Evolutionary conservation across 2,113 vertebrate species (phyloP), one percentile per base, ranked within the genome.

Genomic region (Cavia aperea): DNA sequence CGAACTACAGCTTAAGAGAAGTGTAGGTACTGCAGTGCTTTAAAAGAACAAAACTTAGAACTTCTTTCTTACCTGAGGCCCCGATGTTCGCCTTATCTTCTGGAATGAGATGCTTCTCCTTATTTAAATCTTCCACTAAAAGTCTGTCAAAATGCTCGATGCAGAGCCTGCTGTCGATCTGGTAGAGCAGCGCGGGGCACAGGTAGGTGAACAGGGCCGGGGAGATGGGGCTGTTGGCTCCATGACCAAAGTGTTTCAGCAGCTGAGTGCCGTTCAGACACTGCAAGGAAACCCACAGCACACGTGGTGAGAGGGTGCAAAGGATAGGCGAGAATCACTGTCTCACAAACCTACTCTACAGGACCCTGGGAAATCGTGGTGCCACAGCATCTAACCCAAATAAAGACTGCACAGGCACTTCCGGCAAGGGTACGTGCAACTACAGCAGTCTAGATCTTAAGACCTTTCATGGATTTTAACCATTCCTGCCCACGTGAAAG

Each of bases 101-200:
- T 90, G 92, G 0, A 62, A 97, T 95, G 24, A 94, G 86, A 73
- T 95, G 96, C 97, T 97, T 98, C 94, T 96, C 97, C 94, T 97
- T 96, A 81, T 91, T 94, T 77, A 98, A 81, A 93, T 98, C 97
- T 97, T 98, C 98, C 79, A 98, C 97, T 58, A 98, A 96, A 96
- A 98, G 97, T 84, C 98, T 98, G 94, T 98, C 98, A 93, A 98
- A 98, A 97, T 99, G 99, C 36, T 97, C 98, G 97, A 99, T 99
- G 96, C 99, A 99, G 93, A 99, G 97, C 13, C 99, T 98, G 70
- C 98, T 98, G 95, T 99, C 99, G 56, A 99, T 99, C 95, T 99
- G 99, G 97, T 99, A 99, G 0, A 99, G 98, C 96, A 99, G 94
- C 9, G 99, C 99, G 2, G 99, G 99, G 91, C 99, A 99, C 86